A percentile compares a stretch with the other conserved stretches of the same genome.
phyloP scores from a whole-genome alignment of 2,888 invertebrate genomes.

The Lasioglossum marginatum region DNA sequence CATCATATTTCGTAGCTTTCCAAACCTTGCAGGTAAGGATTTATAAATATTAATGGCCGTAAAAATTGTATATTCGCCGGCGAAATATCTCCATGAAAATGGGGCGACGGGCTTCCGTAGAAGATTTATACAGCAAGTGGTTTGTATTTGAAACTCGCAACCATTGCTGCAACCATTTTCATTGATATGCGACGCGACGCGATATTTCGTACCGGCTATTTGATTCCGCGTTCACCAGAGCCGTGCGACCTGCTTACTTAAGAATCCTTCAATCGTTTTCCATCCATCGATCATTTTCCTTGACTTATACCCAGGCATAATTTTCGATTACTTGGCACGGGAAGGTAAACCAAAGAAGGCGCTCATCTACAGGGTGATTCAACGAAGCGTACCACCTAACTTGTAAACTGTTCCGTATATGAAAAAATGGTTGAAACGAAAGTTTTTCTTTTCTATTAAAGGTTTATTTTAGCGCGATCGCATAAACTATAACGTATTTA shows the following conservation, averaged over 20 bases:
- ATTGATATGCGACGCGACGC: conserved; percentile 53
- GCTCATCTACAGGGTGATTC: background rate
- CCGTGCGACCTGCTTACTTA: conserved; percentile 15
- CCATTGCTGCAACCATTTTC: conserved; percentile 35
- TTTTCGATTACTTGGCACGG: background rate
- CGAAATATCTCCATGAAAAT: conserved; percentile 53
- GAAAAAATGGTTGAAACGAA: too few relatives aligned
- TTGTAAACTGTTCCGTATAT: too few relatives aligned
- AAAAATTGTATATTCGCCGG: conserved; percentile 41
- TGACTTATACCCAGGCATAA: background rate
- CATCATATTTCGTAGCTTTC: conserved; percentile 33
- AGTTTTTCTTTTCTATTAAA: too few relatives aligned
- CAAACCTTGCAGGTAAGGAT: conserved; percentile 22
- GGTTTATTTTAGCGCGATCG: too few relatives aligned
- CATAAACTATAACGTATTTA: too few relatives aligned
- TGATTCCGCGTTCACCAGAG: conserved; percentile 23
- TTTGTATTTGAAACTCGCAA: conserved; percentile 50
- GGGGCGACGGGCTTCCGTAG: conserved; percentile 5
- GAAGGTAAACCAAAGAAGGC: background rate
- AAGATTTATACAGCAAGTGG: conserved; percentile 51
- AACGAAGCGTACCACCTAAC: too few relatives aligned
- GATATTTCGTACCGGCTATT: conserved; percentile 43
- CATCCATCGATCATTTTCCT: background rate
- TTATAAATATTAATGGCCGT: conserved; percentile 57
- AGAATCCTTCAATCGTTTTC: conserved; percentile 19